These are phyloP conservation scores for Hyla sarda DNA, from an alignment of 2,113 vertebrate species.

Conservation along the genomic window DNA sequence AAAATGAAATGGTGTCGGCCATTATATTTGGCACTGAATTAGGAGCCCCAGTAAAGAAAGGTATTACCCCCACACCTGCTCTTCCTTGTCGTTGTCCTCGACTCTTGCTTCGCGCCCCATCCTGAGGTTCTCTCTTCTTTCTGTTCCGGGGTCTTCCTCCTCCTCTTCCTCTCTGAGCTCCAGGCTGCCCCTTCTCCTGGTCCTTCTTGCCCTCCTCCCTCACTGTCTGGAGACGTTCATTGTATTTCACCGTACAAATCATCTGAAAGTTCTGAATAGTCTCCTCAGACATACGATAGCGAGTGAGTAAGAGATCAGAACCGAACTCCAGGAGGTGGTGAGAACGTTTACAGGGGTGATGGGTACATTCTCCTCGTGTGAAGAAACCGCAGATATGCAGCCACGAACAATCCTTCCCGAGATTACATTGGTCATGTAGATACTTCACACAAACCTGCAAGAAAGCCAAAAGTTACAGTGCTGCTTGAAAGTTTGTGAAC, in stretches of 20 bases:
- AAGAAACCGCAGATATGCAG: slow-evolving; percentile 76
- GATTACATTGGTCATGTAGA: slow-evolving; percentile 62
- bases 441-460: slow-evolving; percentile 67
- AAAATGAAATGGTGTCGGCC: not conserved
- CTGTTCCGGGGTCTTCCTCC: not conserved
- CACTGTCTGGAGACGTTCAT: not conserved
- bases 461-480: not conserved
- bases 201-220: not conserved
- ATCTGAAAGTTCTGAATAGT: slow-evolving; percentile 69
- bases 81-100: not conserved
- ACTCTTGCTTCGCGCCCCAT: not conserved
- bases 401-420: slow-evolving; percentile 66
- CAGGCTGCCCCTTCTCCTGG: not conserved
- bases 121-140: not conserved
- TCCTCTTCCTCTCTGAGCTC: not conserved
- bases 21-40: too few species aligned
- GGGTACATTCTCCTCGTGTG: slow-evolving; percentile 69
- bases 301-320: slow-evolving; percentile 59
- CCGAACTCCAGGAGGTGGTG: slow-evolving; percentile 66
- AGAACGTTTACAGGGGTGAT: slow-evolving; percentile 66
- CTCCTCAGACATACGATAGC: slow-evolving; percentile 60
- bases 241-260: slow-evolving; percentile 67
- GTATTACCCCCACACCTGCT: not conserved
- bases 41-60: too few species aligned
- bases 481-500: too few species aligned